phyloP scores from a whole-genome alignment of 2,888 invertebrate genomes.

The Lapara coniferarum region DNA sequence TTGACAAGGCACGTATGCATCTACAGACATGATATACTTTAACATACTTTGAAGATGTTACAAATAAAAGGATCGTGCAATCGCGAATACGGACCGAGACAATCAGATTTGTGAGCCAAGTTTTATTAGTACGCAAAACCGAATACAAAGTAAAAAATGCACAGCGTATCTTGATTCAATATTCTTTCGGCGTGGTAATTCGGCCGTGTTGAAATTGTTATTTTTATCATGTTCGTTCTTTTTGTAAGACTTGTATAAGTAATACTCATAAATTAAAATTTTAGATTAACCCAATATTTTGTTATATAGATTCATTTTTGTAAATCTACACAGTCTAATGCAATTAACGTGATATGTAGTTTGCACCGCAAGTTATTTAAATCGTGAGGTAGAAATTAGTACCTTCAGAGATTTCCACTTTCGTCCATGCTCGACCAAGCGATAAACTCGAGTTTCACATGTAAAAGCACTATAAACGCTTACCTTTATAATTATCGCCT shows the following conservation, averaged over 20 bases:
- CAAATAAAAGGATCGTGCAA: constrained; percentile 40
- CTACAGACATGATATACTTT: constrained; percentile 52
- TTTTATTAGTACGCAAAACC: constrained; percentile 6
- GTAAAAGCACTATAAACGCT: constrained; percentile 31
- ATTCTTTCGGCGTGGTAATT: constrained; percentile 1
- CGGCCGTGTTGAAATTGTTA: neutral
- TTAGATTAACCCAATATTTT: too few relatives aligned
- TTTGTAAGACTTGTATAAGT: neutral
- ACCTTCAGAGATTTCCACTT: constrained; percentile 66
- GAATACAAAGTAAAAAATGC: neutral
- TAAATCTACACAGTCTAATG: neutral
- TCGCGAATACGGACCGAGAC: constrained; percentile 32
- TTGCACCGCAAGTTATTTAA: neutral
- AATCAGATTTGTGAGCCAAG: constrained; percentile 3
- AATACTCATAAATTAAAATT: too few relatives aligned
- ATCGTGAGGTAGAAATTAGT: constrained; percentile 39
- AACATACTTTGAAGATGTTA: constrained; percentile 39
- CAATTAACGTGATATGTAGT: constrained; percentile 2
- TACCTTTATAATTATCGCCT: constrained; percentile 14
- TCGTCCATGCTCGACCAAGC: constrained; percentile 65
- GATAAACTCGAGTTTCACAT: constrained; percentile 65
- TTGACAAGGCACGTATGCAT: constrained; percentile 69
- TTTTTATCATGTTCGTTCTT: neutral
- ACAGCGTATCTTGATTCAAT: neutral
- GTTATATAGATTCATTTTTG: neutral